phyloP scores from a whole-genome alignment of 2,797 vertebrate genomes.

The Liasis olivaceus region DNA sequence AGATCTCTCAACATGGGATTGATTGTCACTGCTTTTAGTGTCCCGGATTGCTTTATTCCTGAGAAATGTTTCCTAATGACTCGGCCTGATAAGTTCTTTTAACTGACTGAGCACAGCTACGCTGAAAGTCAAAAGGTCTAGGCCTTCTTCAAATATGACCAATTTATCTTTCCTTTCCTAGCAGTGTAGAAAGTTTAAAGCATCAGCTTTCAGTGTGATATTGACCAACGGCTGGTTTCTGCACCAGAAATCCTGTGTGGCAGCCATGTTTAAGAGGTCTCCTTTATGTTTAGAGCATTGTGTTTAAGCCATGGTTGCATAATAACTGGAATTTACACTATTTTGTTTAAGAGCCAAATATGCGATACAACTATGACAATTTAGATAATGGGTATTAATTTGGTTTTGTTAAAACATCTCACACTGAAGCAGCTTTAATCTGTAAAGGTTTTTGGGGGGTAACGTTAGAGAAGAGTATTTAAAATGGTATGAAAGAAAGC shows the following conservation, averaged over 20 bases:
- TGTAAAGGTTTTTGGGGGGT: slow-evolving; percentile 62
- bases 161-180: slow-evolving; percentile 40
- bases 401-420: slow-evolving; percentile 64
- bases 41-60: slow-evolving; percentile 31
- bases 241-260: slow-evolving; percentile 47
- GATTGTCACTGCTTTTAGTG: not conserved
- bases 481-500: slow-evolving; percentile 46
- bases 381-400: slow-evolving; percentile 51
- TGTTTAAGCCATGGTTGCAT: slow-evolving; percentile 51
- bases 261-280: slow-evolving; percentile 55
- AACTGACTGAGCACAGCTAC: not conserved
- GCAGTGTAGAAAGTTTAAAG: slow-evolving; percentile 4
- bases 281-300: slow-evolving; percentile 47
- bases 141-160: slow-evolving; percentile 27
- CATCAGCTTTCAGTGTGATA: slow-evolving; percentile 15
- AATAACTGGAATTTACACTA: slow-evolving; percentile 67
- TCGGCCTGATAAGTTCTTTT: slow-evolving; percentile 26
- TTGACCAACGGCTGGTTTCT: slow-evolving; percentile 48
- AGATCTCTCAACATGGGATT: not conserved
- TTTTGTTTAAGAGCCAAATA: slow-evolving; percentile 56
- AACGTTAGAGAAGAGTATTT: slow-evolving; percentile 65
- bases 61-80: slow-evolving; percentile 41
- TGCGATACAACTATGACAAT: slow-evolving; percentile 59
- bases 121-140: slow-evolving; percentile 57
- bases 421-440: slow-evolving; percentile 67